These are phyloP conservation scores for Bryconaethiops microstoma DNA, from an alignment of 2,797 vertebrate species.

Conservation along the genomic window DNA sequence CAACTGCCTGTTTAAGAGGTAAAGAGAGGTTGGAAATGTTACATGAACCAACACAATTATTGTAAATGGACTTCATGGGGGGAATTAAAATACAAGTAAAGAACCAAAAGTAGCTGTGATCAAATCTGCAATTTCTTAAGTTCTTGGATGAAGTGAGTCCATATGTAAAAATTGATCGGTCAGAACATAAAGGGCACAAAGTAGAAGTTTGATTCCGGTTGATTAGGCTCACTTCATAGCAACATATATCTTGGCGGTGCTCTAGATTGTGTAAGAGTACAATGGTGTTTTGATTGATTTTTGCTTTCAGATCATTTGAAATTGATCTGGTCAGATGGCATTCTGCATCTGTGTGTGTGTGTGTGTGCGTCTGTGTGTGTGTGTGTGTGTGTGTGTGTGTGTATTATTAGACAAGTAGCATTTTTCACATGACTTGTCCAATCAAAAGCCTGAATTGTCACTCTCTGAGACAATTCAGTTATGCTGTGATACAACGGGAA, in stretches of 20 bases:
- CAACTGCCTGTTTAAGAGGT: too few relatives aligned
- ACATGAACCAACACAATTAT: too few relatives aligned
- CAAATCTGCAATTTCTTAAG: too few relatives aligned
- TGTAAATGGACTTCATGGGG: too few relatives aligned
- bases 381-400: too few relatives aligned
- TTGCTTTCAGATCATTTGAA: not conserved
- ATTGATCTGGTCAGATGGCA: not conserved
- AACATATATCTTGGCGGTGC: not conserved
- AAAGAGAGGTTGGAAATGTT: too few relatives aligned
- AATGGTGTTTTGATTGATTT: not conserved
- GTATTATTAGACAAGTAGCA: too few relatives aligned
- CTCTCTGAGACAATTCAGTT: too few relatives aligned
- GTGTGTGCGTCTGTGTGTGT: too few relatives aligned
- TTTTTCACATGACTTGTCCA: not conserved
- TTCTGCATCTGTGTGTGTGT: not conserved
- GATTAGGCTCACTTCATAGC: not conserved
- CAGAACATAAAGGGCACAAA: not conserved
- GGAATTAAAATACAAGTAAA: too few relatives aligned
- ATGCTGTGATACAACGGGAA: too few relatives aligned
- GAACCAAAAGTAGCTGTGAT: too few relatives aligned
- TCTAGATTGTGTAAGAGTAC: not conserved
- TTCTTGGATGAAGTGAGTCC: not conserved
- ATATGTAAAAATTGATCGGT: not conserved
- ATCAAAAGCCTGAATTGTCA: not conserved
- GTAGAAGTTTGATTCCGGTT: not conserved